phyloP scores from a whole-genome alignment of 2,797 vertebrate genomes.

The Sebastes itinus region DNA sequence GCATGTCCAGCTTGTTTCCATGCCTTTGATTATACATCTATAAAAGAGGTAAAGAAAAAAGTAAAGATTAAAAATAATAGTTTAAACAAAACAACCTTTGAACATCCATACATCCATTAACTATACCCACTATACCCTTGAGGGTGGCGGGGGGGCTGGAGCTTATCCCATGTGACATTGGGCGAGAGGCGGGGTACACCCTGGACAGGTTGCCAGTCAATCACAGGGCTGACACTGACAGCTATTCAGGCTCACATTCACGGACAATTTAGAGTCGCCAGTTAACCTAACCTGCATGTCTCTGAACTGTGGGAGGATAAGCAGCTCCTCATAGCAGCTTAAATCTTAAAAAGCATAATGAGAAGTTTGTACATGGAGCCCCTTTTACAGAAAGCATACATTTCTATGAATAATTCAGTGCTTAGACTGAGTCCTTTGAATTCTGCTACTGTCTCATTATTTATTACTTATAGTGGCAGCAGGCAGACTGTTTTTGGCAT shows the following conservation, averaged over 20 bases:
- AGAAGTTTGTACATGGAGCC: background rate
- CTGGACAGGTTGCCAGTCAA: background rate
- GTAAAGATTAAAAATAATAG: background rate
- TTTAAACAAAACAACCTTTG: slow-evolving; percentile 3
- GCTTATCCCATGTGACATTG: background rate
- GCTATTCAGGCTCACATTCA: background rate
- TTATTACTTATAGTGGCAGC: background rate
- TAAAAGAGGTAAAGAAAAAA: background rate
- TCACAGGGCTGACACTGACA: background rate
- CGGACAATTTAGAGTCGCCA: background rate
- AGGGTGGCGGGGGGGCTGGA: background rate
- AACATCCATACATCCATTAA: background rate
- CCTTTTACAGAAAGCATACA: background rate
- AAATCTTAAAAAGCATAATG: background rate
- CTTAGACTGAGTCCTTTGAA: background rate
- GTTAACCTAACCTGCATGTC: background rate
- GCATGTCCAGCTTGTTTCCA: background rate
- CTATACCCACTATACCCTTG: background rate
- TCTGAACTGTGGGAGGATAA: background rate
- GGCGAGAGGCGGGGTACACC: background rate
- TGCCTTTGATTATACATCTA: background rate
- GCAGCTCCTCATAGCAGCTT: background rate
- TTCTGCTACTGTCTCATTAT: background rate
- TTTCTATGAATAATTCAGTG: background rate
- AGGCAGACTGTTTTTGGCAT: too few species aligned